Evolutionary conservation across 2,888 invertebrate genomes (phyloP).

Genomic region (Argyresthia albistria): DNA sequence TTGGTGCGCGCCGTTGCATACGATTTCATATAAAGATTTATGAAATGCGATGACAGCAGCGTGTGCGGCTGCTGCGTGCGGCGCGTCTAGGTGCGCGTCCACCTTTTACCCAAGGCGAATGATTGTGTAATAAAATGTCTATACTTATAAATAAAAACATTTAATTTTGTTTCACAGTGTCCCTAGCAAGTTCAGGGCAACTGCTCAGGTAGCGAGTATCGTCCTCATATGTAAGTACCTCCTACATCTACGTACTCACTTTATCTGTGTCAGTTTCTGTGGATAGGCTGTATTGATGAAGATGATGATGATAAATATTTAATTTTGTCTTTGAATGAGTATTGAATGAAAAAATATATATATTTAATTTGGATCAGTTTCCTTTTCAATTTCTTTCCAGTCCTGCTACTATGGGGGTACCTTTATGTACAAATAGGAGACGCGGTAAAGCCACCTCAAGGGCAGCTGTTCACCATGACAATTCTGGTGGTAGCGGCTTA

Average conservation of each 20-base stretch:
- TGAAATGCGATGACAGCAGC: too few species aligned
- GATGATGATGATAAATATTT: neutral
- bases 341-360: too few species aligned
- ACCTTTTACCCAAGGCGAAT: too few species aligned
- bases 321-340: too few species aligned
- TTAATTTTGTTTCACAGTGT: too few species aligned
- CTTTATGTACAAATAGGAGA: slow-evolving; percentile 76
- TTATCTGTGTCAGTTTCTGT: neutral
- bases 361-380: neutral
- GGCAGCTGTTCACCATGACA: slow-evolving; percentile 77
- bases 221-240: slow-evolving; percentile 51
- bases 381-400: slow-evolving; percentile 32
- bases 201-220: slow-evolving; percentile 47
- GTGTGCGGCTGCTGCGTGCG: too few species aligned
- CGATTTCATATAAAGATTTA: too few species aligned
- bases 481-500: slow-evolving; percentile 78
- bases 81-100: too few species aligned
- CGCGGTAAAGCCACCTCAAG: slow-evolving; percentile 72
- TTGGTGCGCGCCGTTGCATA: too few species aligned
- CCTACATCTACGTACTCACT: neutral
- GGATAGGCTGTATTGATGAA: neutral
- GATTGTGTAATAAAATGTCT: too few species aligned
- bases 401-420: slow-evolving; percentile 78
- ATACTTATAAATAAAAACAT: too few species aligned
- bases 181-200: neutral